Base-by-base conservation (phyloP, 2,797 vertebrate species). In the Sebastes cheni region DNA sequence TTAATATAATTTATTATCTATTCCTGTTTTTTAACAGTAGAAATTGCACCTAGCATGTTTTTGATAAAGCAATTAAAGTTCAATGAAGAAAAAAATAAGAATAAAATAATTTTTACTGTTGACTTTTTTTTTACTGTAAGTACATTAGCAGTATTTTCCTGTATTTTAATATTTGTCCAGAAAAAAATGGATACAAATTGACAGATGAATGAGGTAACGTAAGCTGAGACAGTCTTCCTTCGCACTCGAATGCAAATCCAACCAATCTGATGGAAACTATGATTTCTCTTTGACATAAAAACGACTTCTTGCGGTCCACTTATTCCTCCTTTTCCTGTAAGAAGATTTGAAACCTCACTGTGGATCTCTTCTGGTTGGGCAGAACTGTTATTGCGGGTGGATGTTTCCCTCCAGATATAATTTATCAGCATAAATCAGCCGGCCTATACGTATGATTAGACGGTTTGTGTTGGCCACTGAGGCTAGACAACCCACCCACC, bases 391-490 rank as follows among this genome's bases (percentile, higher is more conserved):
- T 61, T 87, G 62, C 4, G 34, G 68, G 52, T 67, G 72, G 23
- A 67, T 71, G 83, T 84, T 74, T 80, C 62, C 72, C 50, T 70
- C 72, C 72, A 67, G 34, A 69, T 84, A 80, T 83, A 87, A 92
- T 92, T 86, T 74, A 91, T 92, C 81, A 67, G 69, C 67, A 83
- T 91, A 89, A 88, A 88, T 90, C 90, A 90, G 84, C 34, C 50
- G n/a, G 69, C 66, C 79, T 83, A 77, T 81, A 74, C 60, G 59
- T 89, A 88, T 91, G 88, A 93, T 92, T 91, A 89, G 87, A 89
- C 80, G 80, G 87, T 91, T 91, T 90, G 82, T 89, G 72, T 91
- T 92, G 91, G 87, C 87, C 75, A 42, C 58, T 25, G 79, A 81
- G 67, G 79, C 75, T 66, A 56, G 80, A 80, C 77, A 79, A 87